A percentile compares a stretch with the other conserved stretches of the same genome.
phyloP scores from a whole-genome alignment of 2,888 invertebrate species.

The Drosophila parthenogenetica region DNA sequence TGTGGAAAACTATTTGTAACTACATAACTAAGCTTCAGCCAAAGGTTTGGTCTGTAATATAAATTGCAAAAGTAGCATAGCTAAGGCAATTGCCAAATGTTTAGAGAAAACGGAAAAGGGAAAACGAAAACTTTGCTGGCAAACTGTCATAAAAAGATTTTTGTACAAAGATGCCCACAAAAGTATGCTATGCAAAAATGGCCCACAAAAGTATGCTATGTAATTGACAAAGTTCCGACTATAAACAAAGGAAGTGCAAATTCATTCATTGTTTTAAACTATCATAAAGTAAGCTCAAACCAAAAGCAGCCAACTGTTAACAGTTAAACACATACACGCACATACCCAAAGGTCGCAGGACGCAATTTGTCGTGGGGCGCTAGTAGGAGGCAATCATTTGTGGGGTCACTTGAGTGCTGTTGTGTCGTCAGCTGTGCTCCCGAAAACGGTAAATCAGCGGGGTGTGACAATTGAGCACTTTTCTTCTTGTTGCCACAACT shows the following conservation, averaged over 20 bases:
- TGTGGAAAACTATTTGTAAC: background rate
- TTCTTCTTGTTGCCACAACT: background rate
- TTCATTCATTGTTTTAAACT: slow-evolving; percentile 12
- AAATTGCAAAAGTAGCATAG: background rate
- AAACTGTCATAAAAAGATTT: background rate
- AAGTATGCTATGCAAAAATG: slow-evolving; percentile 1
- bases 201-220: slow-evolving; percentile 3
- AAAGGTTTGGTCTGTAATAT: slow-evolving; percentile 1
- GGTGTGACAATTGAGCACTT: background rate
- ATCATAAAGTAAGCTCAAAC: background rate
- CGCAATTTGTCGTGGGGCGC: too few species aligned
- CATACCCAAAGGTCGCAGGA: too few species aligned
- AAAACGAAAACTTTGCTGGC: background rate
- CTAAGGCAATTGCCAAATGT: slow-evolving; percentile 1
- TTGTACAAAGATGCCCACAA: background rate
- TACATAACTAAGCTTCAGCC: background rate
- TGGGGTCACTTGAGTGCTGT: background rate
- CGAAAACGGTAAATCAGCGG: background rate
- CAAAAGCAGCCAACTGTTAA: background rate
- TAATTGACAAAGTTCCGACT: slow-evolving; percentile 6
- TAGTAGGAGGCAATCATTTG: background rate
- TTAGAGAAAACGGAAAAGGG: background rate
- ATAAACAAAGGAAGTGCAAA: slow-evolving; percentile 7
- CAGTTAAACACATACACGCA: too few species aligned
- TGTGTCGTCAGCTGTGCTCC: too few species aligned